Evolutionary conservation across 2,113 vertebrate species (phyloP).

Genomic region (Brevimyrus niger): DNA sequence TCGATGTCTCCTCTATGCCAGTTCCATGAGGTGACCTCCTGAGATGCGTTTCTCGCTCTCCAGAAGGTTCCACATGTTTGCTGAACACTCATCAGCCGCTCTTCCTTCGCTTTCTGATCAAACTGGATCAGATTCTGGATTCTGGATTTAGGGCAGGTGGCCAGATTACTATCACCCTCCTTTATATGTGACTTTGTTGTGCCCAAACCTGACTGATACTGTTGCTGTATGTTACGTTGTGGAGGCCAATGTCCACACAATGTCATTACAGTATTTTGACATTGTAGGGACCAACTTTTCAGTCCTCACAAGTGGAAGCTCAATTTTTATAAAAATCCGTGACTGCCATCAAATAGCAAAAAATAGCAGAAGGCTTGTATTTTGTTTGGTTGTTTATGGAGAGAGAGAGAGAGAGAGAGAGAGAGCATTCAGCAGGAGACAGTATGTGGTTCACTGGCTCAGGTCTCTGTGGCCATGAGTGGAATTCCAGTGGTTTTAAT

Average conservation of each 20-base stretch:
- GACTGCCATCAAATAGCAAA: neutral
- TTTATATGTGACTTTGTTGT: neutral
- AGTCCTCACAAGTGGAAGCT: neutral
- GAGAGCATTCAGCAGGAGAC: neutral
- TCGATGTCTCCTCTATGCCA: too few species aligned
- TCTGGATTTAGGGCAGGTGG: neutral
- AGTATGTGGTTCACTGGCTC: neutral
- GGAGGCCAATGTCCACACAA: neutral
- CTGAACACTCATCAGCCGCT: neutral
- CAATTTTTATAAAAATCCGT: neutral
- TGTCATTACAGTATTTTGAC: neutral
- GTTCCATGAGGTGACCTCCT: neutral
- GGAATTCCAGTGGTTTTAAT: neutral
- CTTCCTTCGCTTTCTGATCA: neutral
- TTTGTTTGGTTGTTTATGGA: neutral
- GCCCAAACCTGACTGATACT: neutral
- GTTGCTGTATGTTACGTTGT: neutral
- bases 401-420: too few species aligned
- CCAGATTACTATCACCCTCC: neutral
- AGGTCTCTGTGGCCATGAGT: neutral
- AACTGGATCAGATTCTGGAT: too few species aligned
- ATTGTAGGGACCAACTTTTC: neutral
- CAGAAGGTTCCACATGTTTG: neutral
- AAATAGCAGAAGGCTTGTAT: neutral
- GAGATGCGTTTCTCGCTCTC: neutral